phyloP scores from a whole-genome alignment of 2,797 vertebrate genomes.

The Triplophysa yarkandensis region DNA sequence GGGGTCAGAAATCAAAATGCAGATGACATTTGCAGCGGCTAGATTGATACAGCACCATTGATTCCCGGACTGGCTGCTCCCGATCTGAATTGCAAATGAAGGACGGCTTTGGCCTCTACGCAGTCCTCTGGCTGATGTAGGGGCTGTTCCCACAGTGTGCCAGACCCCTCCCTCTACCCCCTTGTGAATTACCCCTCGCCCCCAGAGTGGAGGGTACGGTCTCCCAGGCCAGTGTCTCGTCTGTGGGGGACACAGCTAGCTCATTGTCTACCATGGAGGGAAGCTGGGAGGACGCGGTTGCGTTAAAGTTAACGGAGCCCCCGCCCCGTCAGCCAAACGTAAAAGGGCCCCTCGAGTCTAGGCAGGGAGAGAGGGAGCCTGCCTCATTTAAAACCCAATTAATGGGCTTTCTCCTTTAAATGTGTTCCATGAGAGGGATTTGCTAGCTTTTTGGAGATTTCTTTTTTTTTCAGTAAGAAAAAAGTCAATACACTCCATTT shows the following conservation, averaged over 20 bases:
- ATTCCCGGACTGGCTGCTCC: slow-evolving; percentile 70
- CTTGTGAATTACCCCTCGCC: slow-evolving; percentile 53
- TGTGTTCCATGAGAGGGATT: slow-evolving; percentile 54
- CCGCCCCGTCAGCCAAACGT: slow-evolving; percentile 53
- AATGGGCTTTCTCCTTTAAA: slow-evolving; percentile 66
- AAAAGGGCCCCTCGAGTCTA: slow-evolving; percentile 59
- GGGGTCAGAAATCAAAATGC: slow-evolving; percentile 84
- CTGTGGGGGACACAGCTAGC: slow-evolving; percentile 74
- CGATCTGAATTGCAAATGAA: slow-evolving; percentile 85
- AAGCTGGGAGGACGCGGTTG: slow-evolving; percentile 62
- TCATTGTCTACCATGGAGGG: slow-evolving; percentile 72
- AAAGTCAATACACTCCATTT: slow-evolving; percentile 57
- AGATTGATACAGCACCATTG: slow-evolving; percentile 83
- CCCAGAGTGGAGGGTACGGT: slow-evolving; percentile 73
- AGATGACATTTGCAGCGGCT: slow-evolving; percentile 83
- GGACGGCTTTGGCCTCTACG: slow-evolving; percentile 72
- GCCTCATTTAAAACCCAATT: slow-evolving; percentile 65
- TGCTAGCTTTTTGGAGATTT: slow-evolving; percentile 55
- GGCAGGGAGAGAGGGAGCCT: slow-evolving; percentile 59
- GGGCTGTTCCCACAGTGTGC: slow-evolving; percentile 72
- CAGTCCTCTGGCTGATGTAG: slow-evolving; percentile 66
- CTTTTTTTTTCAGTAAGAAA: slow-evolving; percentile 29
- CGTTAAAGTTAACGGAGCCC: slow-evolving; percentile 54
- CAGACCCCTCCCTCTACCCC: slow-evolving; percentile 32
- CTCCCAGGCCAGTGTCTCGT: slow-evolving; percentile 72